Evolutionary conservation across 2,888 invertebrate genomes (phyloP), one percentile per base, ranked within the genome.

Genomic region (Exephanes ischioxanthus): DNA sequence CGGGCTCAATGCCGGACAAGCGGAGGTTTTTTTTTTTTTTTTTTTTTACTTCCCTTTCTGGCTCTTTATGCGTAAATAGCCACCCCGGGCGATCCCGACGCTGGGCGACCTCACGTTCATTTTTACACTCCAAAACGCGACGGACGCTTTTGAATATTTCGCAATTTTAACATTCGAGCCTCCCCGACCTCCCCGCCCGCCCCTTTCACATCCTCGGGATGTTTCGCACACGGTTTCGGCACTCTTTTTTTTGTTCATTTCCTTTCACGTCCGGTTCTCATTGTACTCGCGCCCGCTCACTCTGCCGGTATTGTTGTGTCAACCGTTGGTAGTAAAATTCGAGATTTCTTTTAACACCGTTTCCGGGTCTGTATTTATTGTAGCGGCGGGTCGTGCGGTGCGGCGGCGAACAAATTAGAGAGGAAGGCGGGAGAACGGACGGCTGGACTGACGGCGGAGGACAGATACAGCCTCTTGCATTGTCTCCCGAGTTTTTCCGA

Each of bases 21-120:
- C 11, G 7, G 9, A 30, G 3, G 30, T 3, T 30, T 30, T 30
- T 30, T 26, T 7, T 75, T 75, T 41, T 73, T 67, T 66, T 79
- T 80, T 81, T 73, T 61, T 63, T 53, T 63, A 48, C 51, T 78
- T 75, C 70, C 68, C 14, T 68, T 82, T 82, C 75, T 75, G 85
- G 58, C 55, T n/a, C 26, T 70, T 70, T 70, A 26, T 55, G 45
- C 71, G 22, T 80, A 33, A 14, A 72, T 6, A 11, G 41, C 22
- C 72, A 58, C 14, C 19, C 55, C 48, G 48, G 68, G 48, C 33
- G 14, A 14, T 66, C 61, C 48, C 45, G 79, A 37, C 22, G 68
- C 51, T 61, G 68, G n/a, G 4, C 7, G 9, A 37, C n/a, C 66
- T 53, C 55, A 45, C 66, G 51, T 2, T 48, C 45, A 4, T 79